A percentile compares a stretch with the other conserved stretches of the same genome.
phyloP scores from a whole-genome alignment of 2,113 vertebrate genomes.

The Forbesichthys papilliferus region DNA sequence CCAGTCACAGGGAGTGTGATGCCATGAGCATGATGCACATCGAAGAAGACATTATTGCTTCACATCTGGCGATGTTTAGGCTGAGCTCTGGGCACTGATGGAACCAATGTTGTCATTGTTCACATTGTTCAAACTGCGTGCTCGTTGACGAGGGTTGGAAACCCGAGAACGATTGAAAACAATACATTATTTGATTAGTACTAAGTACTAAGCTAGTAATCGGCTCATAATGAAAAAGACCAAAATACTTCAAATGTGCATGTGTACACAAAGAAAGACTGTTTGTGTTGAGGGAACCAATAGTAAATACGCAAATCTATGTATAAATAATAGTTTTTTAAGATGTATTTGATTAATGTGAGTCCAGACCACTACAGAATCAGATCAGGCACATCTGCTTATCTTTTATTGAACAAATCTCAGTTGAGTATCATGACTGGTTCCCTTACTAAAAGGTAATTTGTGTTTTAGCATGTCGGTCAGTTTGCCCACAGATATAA shows the following conservation, averaged over 20 bases:
- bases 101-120: slow-evolving; percentile 20
- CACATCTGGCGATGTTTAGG: slow-evolving; percentile 57
- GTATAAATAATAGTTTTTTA: no score
- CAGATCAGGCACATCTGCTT: no score
- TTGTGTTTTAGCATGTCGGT: slow-evolving; percentile 4
- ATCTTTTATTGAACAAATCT: no score
- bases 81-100: slow-evolving; percentile 13
- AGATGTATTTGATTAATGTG: no score
- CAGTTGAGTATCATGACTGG: neutral
- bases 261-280: neutral
- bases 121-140: slow-evolving; percentile 24
- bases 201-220: neutral
- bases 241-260: neutral
- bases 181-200: neutral
- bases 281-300: neutral
- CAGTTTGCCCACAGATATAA: slow-evolving; percentile 3
- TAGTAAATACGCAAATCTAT: neutral
- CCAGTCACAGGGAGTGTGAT: slow-evolving; percentile 31
- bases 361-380: no score
- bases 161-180: slow-evolving; percentile 9
- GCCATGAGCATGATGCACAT: slow-evolving; percentile 45
- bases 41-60: slow-evolving; percentile 27
- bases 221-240: slow-evolving; percentile 8
- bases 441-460: slow-evolving; percentile 20
- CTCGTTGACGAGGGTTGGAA: slow-evolving; percentile 24